Evolutionary conservation across 2,888 invertebrate species (phyloP).

Genomic region (Eristalinus aeneus): DNA sequence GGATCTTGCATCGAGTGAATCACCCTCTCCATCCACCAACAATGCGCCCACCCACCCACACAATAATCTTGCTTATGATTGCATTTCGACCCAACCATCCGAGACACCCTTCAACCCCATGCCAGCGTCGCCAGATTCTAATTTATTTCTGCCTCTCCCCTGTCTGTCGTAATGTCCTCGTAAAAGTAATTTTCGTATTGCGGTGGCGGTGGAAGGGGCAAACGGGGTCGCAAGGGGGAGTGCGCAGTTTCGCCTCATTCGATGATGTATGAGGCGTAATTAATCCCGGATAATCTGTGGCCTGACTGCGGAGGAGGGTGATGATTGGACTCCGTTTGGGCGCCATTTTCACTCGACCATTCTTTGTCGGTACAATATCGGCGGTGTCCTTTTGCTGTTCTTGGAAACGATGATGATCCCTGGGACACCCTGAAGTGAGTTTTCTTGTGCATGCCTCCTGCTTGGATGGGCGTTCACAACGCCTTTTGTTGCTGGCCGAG

Average conservation of each 20-base stretch:
- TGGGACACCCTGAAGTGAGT: background rate
- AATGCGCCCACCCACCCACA: conserved; percentile 16
- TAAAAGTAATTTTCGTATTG: conserved; percentile 70
- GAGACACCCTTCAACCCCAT: conserved; percentile 2
- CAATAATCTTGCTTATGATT: conserved; percentile 65
- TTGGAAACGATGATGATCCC: background rate
- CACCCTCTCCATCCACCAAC: background rate
- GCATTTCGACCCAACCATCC: conserved; percentile 45
- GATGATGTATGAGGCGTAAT: conserved; percentile 72
- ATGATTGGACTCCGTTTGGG: conserved; percentile 41
- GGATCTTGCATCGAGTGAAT: background rate
- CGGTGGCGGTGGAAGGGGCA: conserved; percentile 48
- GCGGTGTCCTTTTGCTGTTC: background rate
- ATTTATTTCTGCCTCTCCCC: conserved; percentile 60
- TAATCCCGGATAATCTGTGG: conserved; percentile 71
- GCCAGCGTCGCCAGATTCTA: conserved; percentile 41
- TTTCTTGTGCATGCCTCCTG: conserved; percentile 1
- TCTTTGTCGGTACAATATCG: conserved; percentile 35
- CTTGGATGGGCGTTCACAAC: conserved; percentile 26
- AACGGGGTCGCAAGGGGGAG: conserved; percentile 20
- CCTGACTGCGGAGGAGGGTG: conserved; percentile 25
- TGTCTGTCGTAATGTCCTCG: conserved; percentile 48
- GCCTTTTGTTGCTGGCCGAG: conserved; percentile 46
- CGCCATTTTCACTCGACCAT: conserved; percentile 23
- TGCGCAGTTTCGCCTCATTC: conserved; percentile 43